A percentile compares a stretch with the other conserved stretches of the same genome.
Evolutionary conservation across 2,888 invertebrate genomes (phyloP).

Genomic region (Phengaris alcon): DNA sequence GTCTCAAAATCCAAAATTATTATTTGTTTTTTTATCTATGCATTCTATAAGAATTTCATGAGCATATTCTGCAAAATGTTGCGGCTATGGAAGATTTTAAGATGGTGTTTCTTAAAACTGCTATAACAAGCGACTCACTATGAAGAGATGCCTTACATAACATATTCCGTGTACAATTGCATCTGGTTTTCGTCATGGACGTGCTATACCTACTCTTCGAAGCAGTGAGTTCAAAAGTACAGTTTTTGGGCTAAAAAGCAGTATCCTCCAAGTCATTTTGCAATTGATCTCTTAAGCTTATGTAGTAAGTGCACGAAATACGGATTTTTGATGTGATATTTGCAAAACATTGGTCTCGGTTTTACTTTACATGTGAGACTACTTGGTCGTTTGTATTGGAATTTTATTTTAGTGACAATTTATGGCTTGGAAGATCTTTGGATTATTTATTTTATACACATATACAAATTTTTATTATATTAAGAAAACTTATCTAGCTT

Average conservation of each 20-base stretch:
- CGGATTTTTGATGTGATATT: not conserved
- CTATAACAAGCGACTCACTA: not conserved
- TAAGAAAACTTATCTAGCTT: not conserved
- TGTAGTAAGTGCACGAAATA: not conserved
- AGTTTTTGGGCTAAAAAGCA: not conserved
- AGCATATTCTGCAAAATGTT: not conserved
- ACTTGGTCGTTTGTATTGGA: not conserved
- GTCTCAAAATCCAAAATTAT: not conserved
- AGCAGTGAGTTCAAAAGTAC: constrained; percentile 8
- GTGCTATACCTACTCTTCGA: not conserved
- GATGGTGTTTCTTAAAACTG: not conserved
- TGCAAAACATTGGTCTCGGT: not conserved
- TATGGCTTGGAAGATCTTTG: constrained; percentile 16
- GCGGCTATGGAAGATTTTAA: not conserved
- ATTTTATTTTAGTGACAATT: not conserved
- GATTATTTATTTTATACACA: constrained; percentile 1
- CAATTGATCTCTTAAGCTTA: not conserved
- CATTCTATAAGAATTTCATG: not conserved
- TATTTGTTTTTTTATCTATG: not conserved
- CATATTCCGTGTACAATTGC: not conserved
- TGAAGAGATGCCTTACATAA: not conserved
- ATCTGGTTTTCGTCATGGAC: not conserved
- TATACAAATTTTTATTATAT: not conserved
- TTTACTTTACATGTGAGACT: not conserved
- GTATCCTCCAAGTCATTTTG: not conserved